Base-by-base conservation (phyloP, 2,888 invertebrate species). In the Mactromeris polynyma region DNA sequence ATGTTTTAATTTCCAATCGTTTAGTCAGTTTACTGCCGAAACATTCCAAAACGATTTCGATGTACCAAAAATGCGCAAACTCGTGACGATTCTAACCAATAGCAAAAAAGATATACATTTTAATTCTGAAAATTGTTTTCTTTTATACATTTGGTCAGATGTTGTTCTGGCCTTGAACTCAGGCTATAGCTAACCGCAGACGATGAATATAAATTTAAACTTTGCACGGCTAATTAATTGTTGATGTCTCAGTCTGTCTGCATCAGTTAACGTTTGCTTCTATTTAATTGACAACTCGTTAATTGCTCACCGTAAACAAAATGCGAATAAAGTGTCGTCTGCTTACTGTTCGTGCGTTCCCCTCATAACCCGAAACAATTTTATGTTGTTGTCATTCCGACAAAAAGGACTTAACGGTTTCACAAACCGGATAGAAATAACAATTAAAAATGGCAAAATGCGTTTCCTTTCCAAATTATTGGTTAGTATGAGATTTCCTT, bases 91-190 rank as follows among this genome's bases (percentile, higher is more conserved):
- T 17, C 46, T 17, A 46, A 17, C 46, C 46, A 17, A 9, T 4
- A 46, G 46, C 11, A 46, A 46, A 46, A 17, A 14, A 46, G 2
- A 46, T 46, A 64, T 26, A 26, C 3, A 64, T 3, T n/a, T n/a
- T n/a, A 0, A 26, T 26, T 6, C 26, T 64, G 14, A 46, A 46
- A 46, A 1, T 17, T 2, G 6, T 7, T 26, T 11, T 26, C 26
- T 64, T 64, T 64, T 64, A 64, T 64, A 64, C 58, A 64, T n/a
- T 58, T 58, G 51, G 11, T 19, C 51, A 51, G 51, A 58, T 58
- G n/a, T 11, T 58, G 3, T 2, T 26, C 26, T 64, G 26, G 26
- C 58, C 58, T 64, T 64, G 58, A 64, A n/a, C 58, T 26, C 58
- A 7, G 6, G 58, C n/a, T 2, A 64, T 26, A 26, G 9, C 58